These are phyloP conservation scores for Bothrops jararaca DNA, from an alignment of 2,113 vertebrate genomes.

Conservation along the genomic window DNA sequence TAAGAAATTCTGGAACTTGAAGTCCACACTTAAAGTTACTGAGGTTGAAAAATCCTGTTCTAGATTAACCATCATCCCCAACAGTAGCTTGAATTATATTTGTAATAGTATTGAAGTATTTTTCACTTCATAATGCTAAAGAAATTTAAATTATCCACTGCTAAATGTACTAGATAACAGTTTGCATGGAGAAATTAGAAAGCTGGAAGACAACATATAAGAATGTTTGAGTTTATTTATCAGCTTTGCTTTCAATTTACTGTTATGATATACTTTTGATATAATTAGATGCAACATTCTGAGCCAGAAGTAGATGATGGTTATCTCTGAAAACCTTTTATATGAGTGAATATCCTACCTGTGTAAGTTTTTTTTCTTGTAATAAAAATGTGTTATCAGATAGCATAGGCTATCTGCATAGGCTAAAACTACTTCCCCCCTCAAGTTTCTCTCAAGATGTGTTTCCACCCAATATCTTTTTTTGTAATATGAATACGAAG, in stretches of 20 bases:
- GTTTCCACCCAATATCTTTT: neutral
- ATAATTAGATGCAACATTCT: neutral
- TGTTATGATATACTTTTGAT: neutral
- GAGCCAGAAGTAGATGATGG: neutral
- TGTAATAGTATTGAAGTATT: neutral
- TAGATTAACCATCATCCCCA: neutral
- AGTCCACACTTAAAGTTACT: too few relatives aligned
- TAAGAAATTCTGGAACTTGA: too few relatives aligned
- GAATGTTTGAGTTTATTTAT: neutral
- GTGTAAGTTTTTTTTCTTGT: neutral
- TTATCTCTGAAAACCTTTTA: neutral
- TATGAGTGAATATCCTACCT: neutral
- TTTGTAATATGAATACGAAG: neutral
- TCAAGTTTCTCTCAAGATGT: neutral
- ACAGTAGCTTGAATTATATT: neutral
- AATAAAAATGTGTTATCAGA: neutral
- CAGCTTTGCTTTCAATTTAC: neutral
- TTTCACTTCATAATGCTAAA: neutral
- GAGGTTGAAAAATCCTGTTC: too few relatives aligned
- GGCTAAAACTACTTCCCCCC: neutral
- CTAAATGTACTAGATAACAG: fast-evolving
- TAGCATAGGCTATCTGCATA: neutral
- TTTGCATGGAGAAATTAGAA: neutral
- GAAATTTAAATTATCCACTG: fast-evolving
- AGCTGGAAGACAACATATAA: neutral